Evolutionary conservation across 1,140 invertebrate genomes (phyloP).

Genomic region (Drosophila nannoptera): DNA sequence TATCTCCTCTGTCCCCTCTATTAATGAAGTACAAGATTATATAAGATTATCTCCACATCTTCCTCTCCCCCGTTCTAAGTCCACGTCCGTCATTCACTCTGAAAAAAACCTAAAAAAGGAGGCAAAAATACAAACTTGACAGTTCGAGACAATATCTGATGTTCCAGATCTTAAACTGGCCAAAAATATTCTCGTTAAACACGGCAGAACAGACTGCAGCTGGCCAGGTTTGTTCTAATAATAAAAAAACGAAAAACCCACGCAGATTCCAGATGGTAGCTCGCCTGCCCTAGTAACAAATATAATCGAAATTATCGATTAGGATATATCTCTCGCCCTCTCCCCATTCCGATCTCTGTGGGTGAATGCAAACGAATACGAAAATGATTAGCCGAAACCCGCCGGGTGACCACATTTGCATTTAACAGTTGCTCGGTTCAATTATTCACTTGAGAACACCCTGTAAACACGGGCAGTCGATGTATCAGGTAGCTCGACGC

Average conservation of each 20-base stretch:
- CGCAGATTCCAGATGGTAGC: too few relatives aligned
- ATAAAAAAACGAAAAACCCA: too few relatives aligned
- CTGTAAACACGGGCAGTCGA: background rate
- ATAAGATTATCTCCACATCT: too few relatives aligned
- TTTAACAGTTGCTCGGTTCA: slow-evolving; percentile 32
- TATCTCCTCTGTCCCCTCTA: too few relatives aligned
- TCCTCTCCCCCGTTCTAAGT: too few relatives aligned
- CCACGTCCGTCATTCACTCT: too few relatives aligned
- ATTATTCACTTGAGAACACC: slow-evolving; percentile 10
- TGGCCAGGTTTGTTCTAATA: too few relatives aligned
- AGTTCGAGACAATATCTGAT: slow-evolving; percentile 22
- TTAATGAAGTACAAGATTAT: background rate
- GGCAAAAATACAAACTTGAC: slow-evolving; percentile 1
- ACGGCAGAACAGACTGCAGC: background rate
- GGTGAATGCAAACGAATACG: slow-evolving; percentile 9
- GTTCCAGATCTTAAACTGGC: slow-evolving; percentile 29
- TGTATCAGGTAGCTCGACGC: too few relatives aligned
- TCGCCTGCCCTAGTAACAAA: too few relatives aligned
- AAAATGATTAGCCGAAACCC: slow-evolving; percentile 25
- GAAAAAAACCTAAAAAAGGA: too few relatives aligned
- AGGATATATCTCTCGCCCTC: background rate
- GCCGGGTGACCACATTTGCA: slow-evolving; percentile 29
- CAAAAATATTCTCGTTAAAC: slow-evolving; percentile 9
- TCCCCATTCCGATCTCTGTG: background rate
- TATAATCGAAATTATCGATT: too few relatives aligned